These are phyloP conservation scores for Drosophila merina DNA, from an alignment of 2,888 invertebrate species.

Conservation along the genomic window DNA sequence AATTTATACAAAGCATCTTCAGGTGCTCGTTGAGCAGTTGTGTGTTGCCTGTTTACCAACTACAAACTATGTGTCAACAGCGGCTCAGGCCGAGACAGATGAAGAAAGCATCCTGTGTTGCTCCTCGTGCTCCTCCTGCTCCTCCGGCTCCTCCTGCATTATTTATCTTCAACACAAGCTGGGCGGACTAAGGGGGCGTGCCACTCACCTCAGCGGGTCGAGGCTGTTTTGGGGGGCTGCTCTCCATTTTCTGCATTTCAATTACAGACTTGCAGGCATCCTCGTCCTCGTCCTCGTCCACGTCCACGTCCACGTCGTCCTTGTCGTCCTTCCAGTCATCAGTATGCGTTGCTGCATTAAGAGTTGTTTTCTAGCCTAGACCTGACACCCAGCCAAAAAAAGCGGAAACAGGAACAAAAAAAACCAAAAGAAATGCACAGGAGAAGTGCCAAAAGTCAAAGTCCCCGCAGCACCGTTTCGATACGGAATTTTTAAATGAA, in stretches of 20 bases:
- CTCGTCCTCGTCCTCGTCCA: slow-evolving; percentile 16
- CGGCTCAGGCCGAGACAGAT: slow-evolving; percentile 47
- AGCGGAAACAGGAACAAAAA: not conserved
- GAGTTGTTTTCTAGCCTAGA: slow-evolving; percentile 52
- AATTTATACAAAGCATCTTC: slow-evolving; percentile 77
- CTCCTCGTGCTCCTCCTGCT: slow-evolving; percentile 1
- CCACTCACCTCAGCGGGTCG: slow-evolving; percentile 30
- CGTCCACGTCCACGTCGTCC: slow-evolving; percentile 21
- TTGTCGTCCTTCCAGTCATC: slow-evolving; percentile 37
- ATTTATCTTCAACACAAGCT: slow-evolving; percentile 56
- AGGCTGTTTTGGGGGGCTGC: slow-evolving; percentile 50
- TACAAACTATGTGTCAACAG: slow-evolving; percentile 75
- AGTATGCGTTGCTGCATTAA: slow-evolving; percentile 57
- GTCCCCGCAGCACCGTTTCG: slow-evolving; percentile 7
- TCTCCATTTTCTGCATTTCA: slow-evolving; percentile 66
- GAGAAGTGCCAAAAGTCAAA: slow-evolving; percentile 26
- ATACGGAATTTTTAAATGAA: slow-evolving; percentile 11
- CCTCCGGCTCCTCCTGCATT: slow-evolving; percentile 57
- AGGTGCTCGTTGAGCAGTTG: slow-evolving; percentile 55
- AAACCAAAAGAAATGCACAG: not conserved
- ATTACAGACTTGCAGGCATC: slow-evolving; percentile 57
- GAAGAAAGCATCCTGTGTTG: slow-evolving; percentile 33
- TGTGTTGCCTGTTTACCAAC: slow-evolving; percentile 64
- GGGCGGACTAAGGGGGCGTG: slow-evolving; percentile 9
- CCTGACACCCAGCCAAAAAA: slow-evolving; percentile 27